Evolutionary conservation across 2,888 invertebrate genomes (phyloP), one percentile per base, ranked within the genome.

Genomic region (Caenorhabditis becei): DNA sequence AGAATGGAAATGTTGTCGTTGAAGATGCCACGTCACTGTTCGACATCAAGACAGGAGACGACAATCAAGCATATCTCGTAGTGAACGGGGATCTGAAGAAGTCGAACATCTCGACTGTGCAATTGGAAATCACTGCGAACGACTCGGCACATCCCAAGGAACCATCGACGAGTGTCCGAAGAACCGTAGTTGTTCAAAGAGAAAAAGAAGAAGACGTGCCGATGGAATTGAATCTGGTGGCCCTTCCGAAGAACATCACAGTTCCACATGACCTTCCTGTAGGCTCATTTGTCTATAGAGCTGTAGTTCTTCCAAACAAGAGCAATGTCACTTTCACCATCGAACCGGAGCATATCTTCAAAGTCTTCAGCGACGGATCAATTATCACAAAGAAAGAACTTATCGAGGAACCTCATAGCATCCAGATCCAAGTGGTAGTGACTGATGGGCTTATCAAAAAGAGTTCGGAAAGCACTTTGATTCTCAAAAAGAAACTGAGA

Each of bases 101-200:
- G 0, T 70, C 70, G 2, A 44, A 63, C 16, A 23, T 77, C 1
- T 47, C 80, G 0, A 66, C 77, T 10, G 20, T 71, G 1, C 18
- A 14, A 16, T 7, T 80, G 10, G 62, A 66, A 53, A 67, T 80
- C 49, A 66, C 61, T 1, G 80, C 77, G 2, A 11, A 23, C 3
- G 80, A 80, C 53, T 14, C 24, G 20, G 14, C 96, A 3, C 81
- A 81, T 63, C 72, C 81, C 0, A 63, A 53, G n/a, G 77, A 81
- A 49, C 77, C 77, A 0, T 4, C 1, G 11, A 18, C 58, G 41
- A 59, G 54, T 37, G 71, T 71, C 37, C 32, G 62, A 3, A n/a
- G 77, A 63, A 41, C 53, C 7, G 26, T 77, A 20, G 62, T 70
- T 1, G 53, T 81, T n/a, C 71, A 67, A 35, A 44, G 80, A 18